Conservation (phyloP, 2,113 vertebrate genomes). For the Corapipo altera region DNA sequence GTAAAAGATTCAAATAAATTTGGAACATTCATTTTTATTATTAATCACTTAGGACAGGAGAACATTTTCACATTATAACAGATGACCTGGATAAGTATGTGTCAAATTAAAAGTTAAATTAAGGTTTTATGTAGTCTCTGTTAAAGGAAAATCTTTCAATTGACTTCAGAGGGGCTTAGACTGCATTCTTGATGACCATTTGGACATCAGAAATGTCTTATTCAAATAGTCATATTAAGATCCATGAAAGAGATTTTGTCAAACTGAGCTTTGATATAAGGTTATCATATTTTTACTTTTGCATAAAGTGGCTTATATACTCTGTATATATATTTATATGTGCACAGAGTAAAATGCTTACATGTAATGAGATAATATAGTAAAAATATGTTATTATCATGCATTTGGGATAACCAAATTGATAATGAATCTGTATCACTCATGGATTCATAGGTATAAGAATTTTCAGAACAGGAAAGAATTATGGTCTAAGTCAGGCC, state of each 20-base stretch:
- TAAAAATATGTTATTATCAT: neutral
- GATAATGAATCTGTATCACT: neutral
- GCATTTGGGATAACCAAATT: neutral
- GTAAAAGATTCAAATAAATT: neutral
- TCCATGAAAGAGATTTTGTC: neutral
- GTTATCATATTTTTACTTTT: neutral
- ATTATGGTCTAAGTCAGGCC: neutral
- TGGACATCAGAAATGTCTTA: neutral
- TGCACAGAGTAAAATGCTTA: neutral
- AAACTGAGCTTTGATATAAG: neutral
- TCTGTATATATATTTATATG: neutral
- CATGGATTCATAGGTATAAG: neutral
- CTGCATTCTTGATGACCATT: neutral
- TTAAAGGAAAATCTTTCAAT: neutral
- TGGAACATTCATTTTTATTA: neutral
- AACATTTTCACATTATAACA: neutral
- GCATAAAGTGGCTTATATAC: neutral
- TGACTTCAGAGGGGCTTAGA: neutral
- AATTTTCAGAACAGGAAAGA: neutral
- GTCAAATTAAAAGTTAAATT: neutral
- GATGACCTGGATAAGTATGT: neutral
- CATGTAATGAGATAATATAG: rapidly evolving
- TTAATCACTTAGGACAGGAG: neutral
- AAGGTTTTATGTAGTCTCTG: neutral
- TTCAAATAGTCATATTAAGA: neutral